phyloP scores from a whole-genome alignment of 2,113 vertebrate species.

The Perccottus glenii region DNA sequence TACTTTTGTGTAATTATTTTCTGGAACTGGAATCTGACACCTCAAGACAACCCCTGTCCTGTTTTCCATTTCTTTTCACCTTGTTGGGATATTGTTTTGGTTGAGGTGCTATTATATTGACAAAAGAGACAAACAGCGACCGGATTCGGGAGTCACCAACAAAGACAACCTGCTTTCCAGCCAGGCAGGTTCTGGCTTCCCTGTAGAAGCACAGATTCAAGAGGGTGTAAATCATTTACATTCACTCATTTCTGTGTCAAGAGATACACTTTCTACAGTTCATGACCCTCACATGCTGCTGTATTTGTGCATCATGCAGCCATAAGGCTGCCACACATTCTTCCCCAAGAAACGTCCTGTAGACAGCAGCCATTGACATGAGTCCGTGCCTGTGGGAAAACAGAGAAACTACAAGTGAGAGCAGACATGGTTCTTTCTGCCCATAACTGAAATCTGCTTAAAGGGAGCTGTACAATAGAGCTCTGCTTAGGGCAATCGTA shows the following conservation, averaged over 20 bases:
- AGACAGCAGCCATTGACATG: constrained; percentile 94
- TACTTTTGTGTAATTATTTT: too few relatives aligned
- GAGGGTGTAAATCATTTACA: neutral
- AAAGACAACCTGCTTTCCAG: constrained; percentile 88
- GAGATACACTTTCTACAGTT: neutral
- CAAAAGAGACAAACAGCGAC: constrained; percentile 92
- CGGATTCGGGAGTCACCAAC: constrained; percentile 96
- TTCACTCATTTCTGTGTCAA: neutral
- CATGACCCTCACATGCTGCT: constrained; percentile 86
- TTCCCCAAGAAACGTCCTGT: constrained; percentile 95
- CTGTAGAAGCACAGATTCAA: constrained; percentile 72
- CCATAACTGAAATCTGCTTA: constrained; percentile 28
- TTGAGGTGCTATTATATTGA: constrained; percentile 89
- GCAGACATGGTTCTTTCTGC: constrained; percentile 17
- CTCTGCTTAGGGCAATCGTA: constrained; percentile 20
- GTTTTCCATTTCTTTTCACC: constrained; percentile 72
- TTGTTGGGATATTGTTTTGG: constrained; percentile 89
- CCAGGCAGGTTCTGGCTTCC: constrained; percentile 92
- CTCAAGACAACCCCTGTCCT: neutral
- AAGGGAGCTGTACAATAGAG: constrained; percentile 25
- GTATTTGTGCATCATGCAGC: constrained; percentile 99
- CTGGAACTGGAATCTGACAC: neutral
- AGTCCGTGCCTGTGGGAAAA: constrained; percentile 85
- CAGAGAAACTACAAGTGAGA: constrained; percentile 23
- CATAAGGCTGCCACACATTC: constrained; percentile 95